Conservation (phyloP, 2,888 invertebrate species). For the Melanostoma scalare region DNA sequence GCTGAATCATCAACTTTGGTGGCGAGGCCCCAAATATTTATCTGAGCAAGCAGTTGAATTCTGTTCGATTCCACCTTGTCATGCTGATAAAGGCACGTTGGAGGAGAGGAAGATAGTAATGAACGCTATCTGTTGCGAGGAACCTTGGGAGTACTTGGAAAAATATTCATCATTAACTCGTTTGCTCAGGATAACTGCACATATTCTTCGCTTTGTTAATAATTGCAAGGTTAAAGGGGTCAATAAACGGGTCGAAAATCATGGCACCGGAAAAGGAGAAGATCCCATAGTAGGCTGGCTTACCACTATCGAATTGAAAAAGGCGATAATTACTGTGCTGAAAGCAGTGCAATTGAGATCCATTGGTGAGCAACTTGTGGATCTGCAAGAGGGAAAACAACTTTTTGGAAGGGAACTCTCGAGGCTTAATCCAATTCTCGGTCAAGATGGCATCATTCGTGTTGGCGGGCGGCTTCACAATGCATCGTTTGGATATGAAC, state of each 20-base stretch:
- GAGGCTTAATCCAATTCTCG: constrained; percentile 5
- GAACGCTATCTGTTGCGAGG: background rate
- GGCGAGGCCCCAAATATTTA: constrained; percentile 1
- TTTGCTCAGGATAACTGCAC: constrained; percentile 1
- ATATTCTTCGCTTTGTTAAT: background rate
- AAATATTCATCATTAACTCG: constrained; percentile 1
- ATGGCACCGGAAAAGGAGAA: background rate
- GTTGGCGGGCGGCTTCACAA: no score
- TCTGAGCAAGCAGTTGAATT: background rate
- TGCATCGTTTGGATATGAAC: no score
- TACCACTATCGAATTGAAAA: background rate
- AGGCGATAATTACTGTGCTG: background rate
- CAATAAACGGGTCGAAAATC: background rate
- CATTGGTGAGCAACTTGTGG: background rate
- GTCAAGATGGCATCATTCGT: background rate
- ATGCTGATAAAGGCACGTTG: background rate
- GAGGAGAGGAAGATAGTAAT: constrained; percentile 11
- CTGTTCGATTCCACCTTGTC: no score
- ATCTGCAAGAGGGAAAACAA: constrained; percentile 5
- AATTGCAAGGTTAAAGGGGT: background rate
- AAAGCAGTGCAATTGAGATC: background rate
- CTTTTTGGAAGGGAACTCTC: background rate
- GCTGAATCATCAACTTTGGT: constrained; percentile 3
- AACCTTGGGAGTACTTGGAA: background rate
- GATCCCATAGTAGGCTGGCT: constrained; percentile 1